Percentiles rank a stretch among this genome's conserved stretches.
These are phyloP conservation scores for Micronycteris hirsuta DNA, from an alignment of 2,113 vertebrate species.

Conservation along the genomic window DNA sequence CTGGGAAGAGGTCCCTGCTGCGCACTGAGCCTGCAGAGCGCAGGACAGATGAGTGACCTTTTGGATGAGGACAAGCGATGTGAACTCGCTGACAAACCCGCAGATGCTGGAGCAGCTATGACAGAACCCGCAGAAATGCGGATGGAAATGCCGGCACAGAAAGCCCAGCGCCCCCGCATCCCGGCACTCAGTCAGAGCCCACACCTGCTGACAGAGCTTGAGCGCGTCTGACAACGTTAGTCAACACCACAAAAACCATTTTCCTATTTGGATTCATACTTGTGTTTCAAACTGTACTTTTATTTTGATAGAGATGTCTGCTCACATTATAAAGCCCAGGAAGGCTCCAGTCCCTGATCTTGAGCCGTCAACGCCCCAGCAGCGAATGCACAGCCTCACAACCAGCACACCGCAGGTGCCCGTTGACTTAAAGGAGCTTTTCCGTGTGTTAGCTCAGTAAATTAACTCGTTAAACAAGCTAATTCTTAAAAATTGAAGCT, in stretches of 20 bases:
- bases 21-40: background rate
- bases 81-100: no score
- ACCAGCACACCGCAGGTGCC: background rate
- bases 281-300: background rate
- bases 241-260: background rate
- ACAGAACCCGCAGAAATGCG: no score
- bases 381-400: background rate
- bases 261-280: background rate
- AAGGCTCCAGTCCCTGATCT: background rate
- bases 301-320: background rate
- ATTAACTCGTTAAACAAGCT: background rate
- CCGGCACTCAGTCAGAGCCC: no score
- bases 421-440: background rate
- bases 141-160: no score
- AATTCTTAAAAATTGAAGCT: constrained; percentile 29
- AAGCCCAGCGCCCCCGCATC: no score
- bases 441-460: no score
- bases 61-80: no score
- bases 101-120: no score
- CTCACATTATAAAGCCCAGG: background rate
- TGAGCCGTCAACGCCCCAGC: background rate
- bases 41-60: constrained; percentile 60
- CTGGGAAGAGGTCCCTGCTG: constrained; percentile 6
- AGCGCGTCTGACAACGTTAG: background rate
- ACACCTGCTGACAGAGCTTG: no score